Evolutionary conservation across 2,113 vertebrate genomes (phyloP), one percentile per base, ranked within the genome.

Genomic region (Planiliza haematocheilus): DNA sequence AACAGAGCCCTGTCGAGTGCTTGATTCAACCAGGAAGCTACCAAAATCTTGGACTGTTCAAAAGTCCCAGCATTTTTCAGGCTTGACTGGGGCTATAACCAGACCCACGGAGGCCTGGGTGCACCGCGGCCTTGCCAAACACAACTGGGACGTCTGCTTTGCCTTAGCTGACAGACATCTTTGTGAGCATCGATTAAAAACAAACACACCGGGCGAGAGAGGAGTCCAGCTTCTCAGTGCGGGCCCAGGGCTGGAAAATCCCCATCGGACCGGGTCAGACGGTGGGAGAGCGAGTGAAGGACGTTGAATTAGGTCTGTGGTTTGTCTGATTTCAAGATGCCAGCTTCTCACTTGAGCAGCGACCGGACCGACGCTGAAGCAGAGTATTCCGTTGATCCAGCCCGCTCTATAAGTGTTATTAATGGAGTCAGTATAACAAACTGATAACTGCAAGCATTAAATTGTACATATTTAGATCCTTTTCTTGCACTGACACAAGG

Each of bases 101-200:
- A 79, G 75, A 49, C 43, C 62, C 46, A 52, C 3, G 6, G 67
- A 80, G 58, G 53, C 45, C 68, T 83, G 75, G 76, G 82, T 71
- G 59, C 64, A 42, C 65, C 63, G 68, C 16, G 75, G 82, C 64
- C 74, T 79, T 13, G 53, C 70, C 84, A 87, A 87, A 86, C 83
- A 84, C 55, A 83, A 85, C 81, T 67, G 39, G 88, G 87, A 85
- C 70, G 85, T 90, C 89, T 90, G 81, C 82, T 80, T 80, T 21
- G 46, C 72, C 81, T 82, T 62, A 52, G 74, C 84, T 88, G 82
- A 79, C 14, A 30, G 64, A 76, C 30, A 58, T 82, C 83, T 83
- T 86, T 77, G 86, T 81, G 72, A 70, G 79, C 30, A 30, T 57
- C 38, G 20, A 82, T 90, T 70, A 70, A 88, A 90, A 88, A 79